Conservation (phyloP, 2,113 vertebrate species). For the Todiramphus saurophagus region DNA sequence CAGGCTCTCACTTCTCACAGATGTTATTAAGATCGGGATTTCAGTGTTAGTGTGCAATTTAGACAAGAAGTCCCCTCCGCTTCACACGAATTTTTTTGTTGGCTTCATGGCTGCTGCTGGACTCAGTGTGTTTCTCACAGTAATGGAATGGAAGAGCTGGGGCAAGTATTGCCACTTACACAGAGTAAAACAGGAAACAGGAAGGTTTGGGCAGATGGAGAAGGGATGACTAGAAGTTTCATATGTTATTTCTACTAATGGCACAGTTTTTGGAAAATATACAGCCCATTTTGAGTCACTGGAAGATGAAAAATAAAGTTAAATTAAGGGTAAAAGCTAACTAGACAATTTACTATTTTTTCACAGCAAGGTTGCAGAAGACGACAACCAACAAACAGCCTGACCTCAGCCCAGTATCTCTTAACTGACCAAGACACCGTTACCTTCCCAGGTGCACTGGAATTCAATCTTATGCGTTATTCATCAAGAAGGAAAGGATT, state of each 20-base stretch:
- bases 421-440: not conserved
- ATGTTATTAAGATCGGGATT: not conserved
- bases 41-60: not conserved
- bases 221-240: not conserved
- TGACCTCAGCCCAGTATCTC: not conserved
- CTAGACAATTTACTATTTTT: not conserved
- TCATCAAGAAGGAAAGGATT: not conserved
- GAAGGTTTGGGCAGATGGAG: not conserved
- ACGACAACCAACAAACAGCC: not conserved
- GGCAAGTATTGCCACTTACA: not conserved
- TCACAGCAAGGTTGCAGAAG: not conserved
- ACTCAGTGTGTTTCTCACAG: not conserved
- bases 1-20: not conserved
- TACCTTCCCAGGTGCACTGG: not conserved
- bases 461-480: not conserved
- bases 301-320: not conserved
- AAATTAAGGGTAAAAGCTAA: not conserved
- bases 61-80: not conserved
- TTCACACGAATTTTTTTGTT: not conserved
- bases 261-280: not conserved
- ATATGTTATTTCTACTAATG: not conserved
- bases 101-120: not conserved
- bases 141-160: not conserved
- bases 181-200: not conserved
- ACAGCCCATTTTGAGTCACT: not conserved